Percentiles rank a stretch among this genome's conserved stretches.
Evolutionary conservation across 2,888 invertebrate species (phyloP).

Genomic region (Rhyacophila evoluta): DNA sequence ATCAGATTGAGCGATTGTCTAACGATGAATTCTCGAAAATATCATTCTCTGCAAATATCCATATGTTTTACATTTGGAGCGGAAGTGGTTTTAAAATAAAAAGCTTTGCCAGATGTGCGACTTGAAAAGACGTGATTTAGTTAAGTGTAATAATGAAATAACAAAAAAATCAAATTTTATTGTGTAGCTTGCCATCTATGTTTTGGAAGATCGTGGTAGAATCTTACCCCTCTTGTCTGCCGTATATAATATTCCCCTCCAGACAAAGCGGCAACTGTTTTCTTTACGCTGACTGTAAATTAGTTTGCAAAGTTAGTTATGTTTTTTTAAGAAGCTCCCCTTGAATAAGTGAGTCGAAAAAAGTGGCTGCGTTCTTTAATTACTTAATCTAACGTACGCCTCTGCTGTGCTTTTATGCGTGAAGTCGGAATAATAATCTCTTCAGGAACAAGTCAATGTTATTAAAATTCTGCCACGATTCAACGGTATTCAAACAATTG

Average conservation of each 20-base stretch:
- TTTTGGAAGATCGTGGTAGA: background rate
- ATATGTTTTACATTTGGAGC: too few relatives aligned
- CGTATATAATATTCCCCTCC: conserved; percentile 36
- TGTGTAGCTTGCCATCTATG: background rate
- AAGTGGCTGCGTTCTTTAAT: conserved; percentile 15
- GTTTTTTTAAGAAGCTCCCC: conserved; percentile 30
- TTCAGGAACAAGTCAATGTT: too few relatives aligned
- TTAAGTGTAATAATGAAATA: too few relatives aligned
- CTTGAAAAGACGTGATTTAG: too few relatives aligned
- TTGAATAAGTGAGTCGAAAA: conserved; percentile 26
- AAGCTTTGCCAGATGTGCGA: too few relatives aligned
- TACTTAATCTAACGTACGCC: conserved; percentile 4
- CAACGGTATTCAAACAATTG: too few relatives aligned
- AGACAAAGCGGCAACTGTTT: conserved; percentile 37
- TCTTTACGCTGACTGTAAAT: conserved; percentile 39
- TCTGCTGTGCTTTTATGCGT: background rate
- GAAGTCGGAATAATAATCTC: background rate
- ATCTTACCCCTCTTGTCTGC: conserved; percentile 17
- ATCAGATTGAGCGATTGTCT: too few relatives aligned
- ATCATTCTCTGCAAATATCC: too few relatives aligned
- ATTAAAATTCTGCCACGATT: too few relatives aligned
- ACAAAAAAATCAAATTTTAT: too few relatives aligned
- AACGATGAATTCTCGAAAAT: too few relatives aligned
- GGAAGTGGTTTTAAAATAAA: too few relatives aligned
- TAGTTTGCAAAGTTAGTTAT: conserved; percentile 36